Evolutionary conservation across 2,113 vertebrate genomes (phyloP), one percentile per base, ranked within the genome.

Genomic region (Pimephales promelas): DNA sequence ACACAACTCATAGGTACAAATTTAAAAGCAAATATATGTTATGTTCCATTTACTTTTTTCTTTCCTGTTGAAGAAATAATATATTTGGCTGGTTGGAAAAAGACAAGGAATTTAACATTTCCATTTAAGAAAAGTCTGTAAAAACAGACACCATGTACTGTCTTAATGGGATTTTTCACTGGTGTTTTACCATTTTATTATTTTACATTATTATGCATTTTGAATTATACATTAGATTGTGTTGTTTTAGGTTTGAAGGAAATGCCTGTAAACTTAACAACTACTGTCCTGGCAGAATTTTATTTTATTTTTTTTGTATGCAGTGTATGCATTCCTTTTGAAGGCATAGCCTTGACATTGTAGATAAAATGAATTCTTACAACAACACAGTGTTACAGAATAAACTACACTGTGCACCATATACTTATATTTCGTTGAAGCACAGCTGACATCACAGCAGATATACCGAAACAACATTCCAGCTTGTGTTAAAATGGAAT

Each of bases 1-100:
- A 54, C 24, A 28, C 24, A 4, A 26, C 59, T 24, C 10, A 64
- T 22, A 31, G 36, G 59, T 49, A 47, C 22, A 18, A 24, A 31
- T 77, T 76, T 77, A 45, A 40, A 66, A 66, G 54, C 59, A 76
- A 66, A 66, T 47, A 62, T 2, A 31, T 45, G 28, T 64, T 73
- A 43, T 36, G 31, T 66, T 62, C 18, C 28, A 16, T 78, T 9
- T 40, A 36, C 52, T 24, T 57, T 43, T 52, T 52, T 40, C 20
- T 10, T 54, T 36, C 18, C 24, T 10, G 49, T 54, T 11, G 59
- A 49, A 74, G 20, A 14, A 83, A 52, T 49, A 2, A 2, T 45
- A 26, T 24, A 61, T 61, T 49, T 80, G 10, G 18, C 10, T 40
- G 14, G 10, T 45, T 71, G n/a, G 61, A 28, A n/a, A 31, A 68